These are phyloP conservation scores for Bombycilla garrulus DNA, from an alignment of 2,113 vertebrate species.

Conservation along the genomic window DNA sequence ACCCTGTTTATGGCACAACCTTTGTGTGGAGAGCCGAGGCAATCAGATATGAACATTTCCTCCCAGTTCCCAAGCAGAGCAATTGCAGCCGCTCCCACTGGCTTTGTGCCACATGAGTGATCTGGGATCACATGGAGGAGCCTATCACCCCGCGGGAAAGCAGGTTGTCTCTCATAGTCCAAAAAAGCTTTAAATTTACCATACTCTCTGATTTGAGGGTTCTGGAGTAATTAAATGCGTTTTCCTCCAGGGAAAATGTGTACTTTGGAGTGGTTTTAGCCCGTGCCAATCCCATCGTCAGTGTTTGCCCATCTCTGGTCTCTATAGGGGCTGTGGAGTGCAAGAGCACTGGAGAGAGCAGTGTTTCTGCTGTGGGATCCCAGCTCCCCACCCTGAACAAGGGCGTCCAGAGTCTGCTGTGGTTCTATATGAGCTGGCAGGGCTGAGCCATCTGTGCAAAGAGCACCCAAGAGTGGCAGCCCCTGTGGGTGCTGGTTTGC, in stretches of 20 bases:
- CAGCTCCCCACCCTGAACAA: neutral
- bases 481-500: neutral
- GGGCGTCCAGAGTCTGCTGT: neutral
- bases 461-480: neutral
- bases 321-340: fast-evolving
- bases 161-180: neutral
- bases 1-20: neutral
- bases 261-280: neutral
- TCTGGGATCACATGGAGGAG: neutral
- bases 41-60: neutral
- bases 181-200: neutral
- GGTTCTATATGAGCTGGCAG: neutral
- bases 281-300: fast-evolving
- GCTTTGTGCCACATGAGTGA: neutral
- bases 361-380: fast-evolving
- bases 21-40: neutral
- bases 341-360: neutral
- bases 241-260: neutral
- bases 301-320: neutral
- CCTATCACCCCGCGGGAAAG: neutral
- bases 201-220: neutral
- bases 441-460: neutral
- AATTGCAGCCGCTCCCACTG: neutral
- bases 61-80: neutral
- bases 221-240: fast-evolving